Evolutionary conservation across 2,797 vertebrate species (phyloP), one percentile per base, ranked within the genome.

Genomic region (Huso huso): DNA sequence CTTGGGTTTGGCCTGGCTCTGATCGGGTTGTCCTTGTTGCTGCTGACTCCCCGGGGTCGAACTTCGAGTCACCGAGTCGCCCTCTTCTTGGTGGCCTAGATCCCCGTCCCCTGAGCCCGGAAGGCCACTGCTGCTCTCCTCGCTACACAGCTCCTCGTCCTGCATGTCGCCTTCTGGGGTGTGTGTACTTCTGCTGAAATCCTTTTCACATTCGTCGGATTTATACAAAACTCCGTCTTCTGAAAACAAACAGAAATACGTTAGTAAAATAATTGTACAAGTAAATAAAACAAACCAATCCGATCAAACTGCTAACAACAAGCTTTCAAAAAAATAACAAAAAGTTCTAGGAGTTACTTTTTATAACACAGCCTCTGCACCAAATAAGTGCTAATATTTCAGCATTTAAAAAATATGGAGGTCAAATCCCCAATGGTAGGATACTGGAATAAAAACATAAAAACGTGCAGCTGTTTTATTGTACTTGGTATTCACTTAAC

Each of bases 141-240:
- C 91, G 64, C 92, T 86, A 82, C 90, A 91, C 23, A 87, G 79
- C 68, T 88, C 91, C 67, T 82, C 85, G 1, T 94, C 89, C 11
- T 87, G 83, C 1, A 78, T 80, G 55, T 91, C 92, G 18, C 89
- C 92, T 68, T 89, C 91, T 5, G 77, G 66, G 0, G 90, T 88
- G 18, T 87, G 91, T 68, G 80, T 84, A n/a, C 88, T 78, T 77
- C 88, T 86, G 82, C 86, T 78, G 79, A 85, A 90, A 68, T 92
- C 90, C 2, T 89, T 82, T n/a, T 94, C 92, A 10, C 84, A 81
- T 49, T 87, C 88, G 1, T 93, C 91, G 2, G 83, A 81, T 70
- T 88, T 83, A 87, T 81, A 92, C 57, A 93, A 78, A 66, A 93
- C 93, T 51, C 83, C 84, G 11, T 93, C 84, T 77, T 93, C 95